Evolutionary conservation across 2,797 vertebrate genomes (phyloP), one percentile per base, ranked within the genome.

Genomic region (Sphaeramia orbicularis): DNA sequence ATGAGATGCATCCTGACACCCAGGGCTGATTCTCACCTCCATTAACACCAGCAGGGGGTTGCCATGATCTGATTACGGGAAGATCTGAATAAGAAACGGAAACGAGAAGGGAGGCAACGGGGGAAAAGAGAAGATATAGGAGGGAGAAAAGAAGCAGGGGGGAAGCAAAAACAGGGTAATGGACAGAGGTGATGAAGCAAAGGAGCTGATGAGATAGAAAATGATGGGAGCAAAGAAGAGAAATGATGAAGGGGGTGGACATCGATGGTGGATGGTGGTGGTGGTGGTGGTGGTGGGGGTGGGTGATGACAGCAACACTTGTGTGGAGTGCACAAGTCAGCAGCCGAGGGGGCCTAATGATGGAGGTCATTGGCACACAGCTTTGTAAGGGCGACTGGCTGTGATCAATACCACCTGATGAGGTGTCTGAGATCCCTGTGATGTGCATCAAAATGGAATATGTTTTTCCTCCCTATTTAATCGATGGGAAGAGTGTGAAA

Each of bases 321-420:
- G 84, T 92, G 84, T 89, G 79, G 74, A 85, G 88, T 85, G 84
- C 84, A 86, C 82, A 78, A 83, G 82, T 70, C 71, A 62, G 81
- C 78, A 79, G 87, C 84, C 64, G 65, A 71, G 74, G 81, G 30
- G 78, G 85, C 81, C 83, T 92, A 91, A 92, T 91, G 87, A 91
- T 90, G 88, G 89, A 89, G 86, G 90, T 90, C 91, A 91, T 88
- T 76, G 89, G 86, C 89, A 87, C 83, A 75, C 73, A 48, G 76
- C 79, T 89, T 79, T 53, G 85, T 83, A 73, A 87, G 72, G 86
- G 80, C 54, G 79, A 83, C 87, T 78, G 77, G 74, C 81, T 75
- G 72, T 86, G 91, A 94, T 95, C 93, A 90, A 94, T 94, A 93
- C 78, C 88, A 91, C 92, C 92, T 92, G 90, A 94, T 92, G 91